Evolutionary conservation across 2,888 invertebrate genomes (phyloP).

Genomic region (Cerastis rubricosa): DNA sequence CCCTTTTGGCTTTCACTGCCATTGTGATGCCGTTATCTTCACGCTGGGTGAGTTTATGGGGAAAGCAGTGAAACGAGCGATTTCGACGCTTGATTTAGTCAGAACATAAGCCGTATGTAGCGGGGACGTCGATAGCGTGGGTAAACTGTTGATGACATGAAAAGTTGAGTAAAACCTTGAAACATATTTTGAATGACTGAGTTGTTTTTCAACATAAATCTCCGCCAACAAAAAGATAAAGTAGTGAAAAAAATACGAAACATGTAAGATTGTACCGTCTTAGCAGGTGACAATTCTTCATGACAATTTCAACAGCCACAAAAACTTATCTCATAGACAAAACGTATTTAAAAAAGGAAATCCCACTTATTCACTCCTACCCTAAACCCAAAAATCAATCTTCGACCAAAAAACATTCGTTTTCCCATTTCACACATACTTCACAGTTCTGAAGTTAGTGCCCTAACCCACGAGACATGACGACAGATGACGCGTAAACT

Average conservation of each 20-base stretch:
- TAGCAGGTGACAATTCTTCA: slow-evolving; percentile 60
- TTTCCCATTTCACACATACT: slow-evolving; percentile 65
- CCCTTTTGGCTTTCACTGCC: slow-evolving; percentile 59
- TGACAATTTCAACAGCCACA: slow-evolving; percentile 53
- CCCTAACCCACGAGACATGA: slow-evolving; percentile 71
- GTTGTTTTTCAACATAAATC: not conserved
- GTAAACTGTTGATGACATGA: slow-evolving; percentile 14
- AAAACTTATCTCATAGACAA: slow-evolving; percentile 31
- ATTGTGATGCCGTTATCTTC: slow-evolving; percentile 59
- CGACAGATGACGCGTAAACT: slow-evolving; percentile 86
- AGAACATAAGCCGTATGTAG: slow-evolving; percentile 54
- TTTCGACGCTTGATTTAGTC: slow-evolving; percentile 50
- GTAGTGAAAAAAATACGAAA: slow-evolving; percentile 12
- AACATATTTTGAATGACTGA: not conserved
- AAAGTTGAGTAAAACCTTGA: not conserved
- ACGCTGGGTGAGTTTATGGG: slow-evolving; percentile 53
- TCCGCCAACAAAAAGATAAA: not conserved
- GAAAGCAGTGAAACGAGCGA: slow-evolving; percentile 31
- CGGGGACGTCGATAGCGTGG: not conserved
- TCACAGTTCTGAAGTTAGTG: slow-evolving; percentile 65
- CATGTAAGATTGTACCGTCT: not conserved
- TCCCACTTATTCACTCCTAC: slow-evolving; percentile 44
- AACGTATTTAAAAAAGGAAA: slow-evolving; percentile 35
- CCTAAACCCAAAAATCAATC: slow-evolving; percentile 60
- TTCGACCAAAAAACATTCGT: slow-evolving; percentile 47